Evolutionary conservation across 1,140 invertebrate genomes (phyloP), one percentile per base, ranked within the genome.

Genomic region (Chymomyza costata): DNA sequence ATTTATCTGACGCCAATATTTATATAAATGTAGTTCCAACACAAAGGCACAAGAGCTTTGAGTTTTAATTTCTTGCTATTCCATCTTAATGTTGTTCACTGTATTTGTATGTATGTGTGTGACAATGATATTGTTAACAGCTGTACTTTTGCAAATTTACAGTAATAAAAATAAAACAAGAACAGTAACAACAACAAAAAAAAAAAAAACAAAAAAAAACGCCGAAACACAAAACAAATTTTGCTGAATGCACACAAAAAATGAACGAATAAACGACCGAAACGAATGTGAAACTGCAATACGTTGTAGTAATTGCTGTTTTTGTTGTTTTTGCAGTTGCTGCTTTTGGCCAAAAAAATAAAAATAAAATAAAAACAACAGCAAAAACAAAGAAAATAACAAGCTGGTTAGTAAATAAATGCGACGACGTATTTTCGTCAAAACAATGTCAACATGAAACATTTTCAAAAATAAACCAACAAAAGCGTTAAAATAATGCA

Each of bases 51-150:
- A n/a, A n/a, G n/a, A n/a, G n/a, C n/a, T n/a, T n/a, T n/a, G n/a
- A n/a, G n/a, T n/a, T n/a, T n/a, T n/a, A n/a, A n/a, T n/a, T n/a
- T n/a, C n/a, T n/a, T n/a, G n/a, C n/a, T n/a, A n/a, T n/a, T n/a
- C n/a, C n/a, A n/a, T n/a, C n/a, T n/a, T n/a, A n/a, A n/a, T n/a
- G n/a, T n/a, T n/a, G n/a, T n/a, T n/a, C n/a, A n/a, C n/a, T n/a
- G n/a, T n/a, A n/a, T n/a, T n/a, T n/a, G n/a, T n/a, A n/a, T n/a
- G n/a, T n/a, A n/a, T n/a, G n/a, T n/a, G n/a, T n/a, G n/a, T 70
- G 62, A 73, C 52, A 61, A 61, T 70, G 63, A 61, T 66, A 67
- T 73, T 70, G 68, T 71, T 67, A 61, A 71, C 67, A 73, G 55
- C 52, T 71, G 67, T 70, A 73, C 48, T 70, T 69, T 67, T 57